Evolutionary conservation across 2,113 vertebrate species (phyloP).

Genomic region (Platanista minor): DNA sequence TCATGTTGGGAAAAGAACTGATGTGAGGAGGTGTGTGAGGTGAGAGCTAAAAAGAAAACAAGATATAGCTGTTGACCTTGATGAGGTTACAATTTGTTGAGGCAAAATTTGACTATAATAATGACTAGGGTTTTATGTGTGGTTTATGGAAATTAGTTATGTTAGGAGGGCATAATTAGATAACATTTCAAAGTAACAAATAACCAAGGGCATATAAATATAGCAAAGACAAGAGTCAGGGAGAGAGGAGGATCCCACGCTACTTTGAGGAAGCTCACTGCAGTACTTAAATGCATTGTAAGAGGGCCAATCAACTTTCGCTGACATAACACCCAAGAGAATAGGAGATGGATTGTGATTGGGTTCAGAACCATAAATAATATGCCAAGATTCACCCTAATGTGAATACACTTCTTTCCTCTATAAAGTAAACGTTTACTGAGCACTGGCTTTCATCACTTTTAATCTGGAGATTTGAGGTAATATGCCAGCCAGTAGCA

Average conservation of each 20-base stretch:
- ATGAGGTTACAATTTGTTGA: neutral
- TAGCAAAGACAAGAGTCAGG: neutral
- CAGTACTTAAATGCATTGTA: neutral
- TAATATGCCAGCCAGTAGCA: neutral
- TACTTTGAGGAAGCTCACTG: neutral
- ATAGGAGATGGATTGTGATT: neutral
- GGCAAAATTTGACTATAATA: neutral
- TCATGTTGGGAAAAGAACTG: neutral
- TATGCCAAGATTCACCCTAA: neutral
- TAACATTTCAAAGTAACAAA: conserved; percentile 19
- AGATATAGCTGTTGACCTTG: neutral
- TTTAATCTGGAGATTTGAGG: neutral
- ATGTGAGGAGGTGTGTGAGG: no score
- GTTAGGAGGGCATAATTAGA: neutral
- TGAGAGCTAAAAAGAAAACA: neutral
- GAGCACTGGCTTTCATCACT: neutral
- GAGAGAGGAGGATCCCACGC: neutral
- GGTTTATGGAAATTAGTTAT: conserved; percentile 32
- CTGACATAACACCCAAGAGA: neutral
- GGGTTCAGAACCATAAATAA: neutral
- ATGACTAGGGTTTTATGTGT: neutral
- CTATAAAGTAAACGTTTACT: neutral
- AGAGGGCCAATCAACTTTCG: neutral
- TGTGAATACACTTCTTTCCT: neutral
- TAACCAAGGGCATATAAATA: conserved; percentile 15